These are phyloP conservation scores for Drosophila kikkawai DNA, from an alignment of 1,140 invertebrate genomes.

Conservation along the genomic window DNA sequence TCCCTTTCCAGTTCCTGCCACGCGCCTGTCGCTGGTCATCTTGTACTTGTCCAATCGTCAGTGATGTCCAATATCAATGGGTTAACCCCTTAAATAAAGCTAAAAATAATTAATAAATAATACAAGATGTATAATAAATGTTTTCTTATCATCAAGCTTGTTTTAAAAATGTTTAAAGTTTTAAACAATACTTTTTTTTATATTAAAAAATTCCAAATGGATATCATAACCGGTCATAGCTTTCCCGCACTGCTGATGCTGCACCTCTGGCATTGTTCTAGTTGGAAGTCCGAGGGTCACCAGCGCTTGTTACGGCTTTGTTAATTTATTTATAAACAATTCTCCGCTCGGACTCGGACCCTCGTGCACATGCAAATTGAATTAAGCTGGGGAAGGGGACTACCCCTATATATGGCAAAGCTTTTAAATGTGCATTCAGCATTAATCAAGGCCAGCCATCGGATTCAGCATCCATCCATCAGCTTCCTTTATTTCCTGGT, in stretches of 20 bases:
- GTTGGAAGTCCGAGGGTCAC: slow-evolving; percentile 39
- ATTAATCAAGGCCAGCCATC: slow-evolving; percentile 52
- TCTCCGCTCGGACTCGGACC: slow-evolving; percentile 33
- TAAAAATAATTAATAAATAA: not conserved
- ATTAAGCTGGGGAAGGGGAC: slow-evolving; percentile 54
- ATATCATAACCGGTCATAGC: not conserved
- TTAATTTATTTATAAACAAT: slow-evolving; percentile 75
- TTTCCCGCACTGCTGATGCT: not conserved
- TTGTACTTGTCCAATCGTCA: slow-evolving; percentile 18
- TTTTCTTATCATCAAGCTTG: not conserved
- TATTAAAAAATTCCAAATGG: not conserved
- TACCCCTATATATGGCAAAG: slow-evolving; percentile 18
- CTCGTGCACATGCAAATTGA: slow-evolving; percentile 67
- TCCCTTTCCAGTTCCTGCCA: slow-evolving; percentile 14
- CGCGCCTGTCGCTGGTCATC: slow-evolving; percentile 15
- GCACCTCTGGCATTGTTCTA: slow-evolving; percentile 57
- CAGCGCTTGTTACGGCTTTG: slow-evolving; percentile 57
- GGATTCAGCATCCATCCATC: slow-evolving; percentile 12
- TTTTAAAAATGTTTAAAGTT: not conserved
- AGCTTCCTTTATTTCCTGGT: slow-evolving; percentile 45
- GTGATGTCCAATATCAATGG: not conserved
- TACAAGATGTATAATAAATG: not conserved
- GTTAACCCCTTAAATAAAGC: not conserved
- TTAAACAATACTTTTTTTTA: not conserved
- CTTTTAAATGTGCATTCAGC: slow-evolving; percentile 56